These are phyloP conservation scores for Cydia splendana DNA, from an alignment of 1,140 invertebrate genomes.

Conservation along the genomic window DNA sequence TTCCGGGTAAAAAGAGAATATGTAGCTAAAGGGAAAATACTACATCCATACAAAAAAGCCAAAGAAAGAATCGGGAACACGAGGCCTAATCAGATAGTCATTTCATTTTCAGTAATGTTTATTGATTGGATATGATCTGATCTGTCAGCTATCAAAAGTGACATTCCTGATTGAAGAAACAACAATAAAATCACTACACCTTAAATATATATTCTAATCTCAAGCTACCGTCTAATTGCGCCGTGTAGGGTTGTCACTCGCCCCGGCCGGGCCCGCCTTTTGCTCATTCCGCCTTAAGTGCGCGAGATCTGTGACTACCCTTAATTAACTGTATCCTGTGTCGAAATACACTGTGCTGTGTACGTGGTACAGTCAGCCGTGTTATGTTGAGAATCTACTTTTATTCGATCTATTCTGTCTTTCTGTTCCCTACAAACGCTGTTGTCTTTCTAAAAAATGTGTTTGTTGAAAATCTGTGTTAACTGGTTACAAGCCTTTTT, in stretches of 20 bases:
- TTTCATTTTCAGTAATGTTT: not conserved
- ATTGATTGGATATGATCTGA: not conserved
- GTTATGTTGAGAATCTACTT: slow-evolving; percentile 2
- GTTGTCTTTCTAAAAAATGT: too few relatives aligned
- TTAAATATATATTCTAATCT: not conserved
- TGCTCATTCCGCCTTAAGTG: slow-evolving; percentile 39
- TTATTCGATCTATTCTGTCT: too few relatives aligned
- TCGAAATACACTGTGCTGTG: slow-evolving; percentile 21
- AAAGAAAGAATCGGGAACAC: too few relatives aligned
- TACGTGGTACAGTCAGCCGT: not conserved
- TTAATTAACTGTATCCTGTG: slow-evolving; percentile 38
- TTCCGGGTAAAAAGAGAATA: too few relatives aligned
- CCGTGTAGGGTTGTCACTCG: slow-evolving; percentile 22
- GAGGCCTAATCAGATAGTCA: too few relatives aligned
- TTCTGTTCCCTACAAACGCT: too few relatives aligned
- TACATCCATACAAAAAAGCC: too few relatives aligned
- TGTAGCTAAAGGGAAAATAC: too few relatives aligned
- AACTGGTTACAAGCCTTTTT: too few relatives aligned
- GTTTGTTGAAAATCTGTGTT: too few relatives aligned
- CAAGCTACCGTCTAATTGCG: slow-evolving; percentile 16
- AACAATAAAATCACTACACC: not conserved
- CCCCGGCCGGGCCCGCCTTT: slow-evolving; percentile 34
- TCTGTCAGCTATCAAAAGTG: not conserved
- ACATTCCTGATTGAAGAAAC: not conserved
- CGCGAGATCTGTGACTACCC: slow-evolving; percentile 36